Evolutionary conservation across 2,888 invertebrate genomes (phyloP).

Genomic region (Caenorhabditis imperialis): DNA sequence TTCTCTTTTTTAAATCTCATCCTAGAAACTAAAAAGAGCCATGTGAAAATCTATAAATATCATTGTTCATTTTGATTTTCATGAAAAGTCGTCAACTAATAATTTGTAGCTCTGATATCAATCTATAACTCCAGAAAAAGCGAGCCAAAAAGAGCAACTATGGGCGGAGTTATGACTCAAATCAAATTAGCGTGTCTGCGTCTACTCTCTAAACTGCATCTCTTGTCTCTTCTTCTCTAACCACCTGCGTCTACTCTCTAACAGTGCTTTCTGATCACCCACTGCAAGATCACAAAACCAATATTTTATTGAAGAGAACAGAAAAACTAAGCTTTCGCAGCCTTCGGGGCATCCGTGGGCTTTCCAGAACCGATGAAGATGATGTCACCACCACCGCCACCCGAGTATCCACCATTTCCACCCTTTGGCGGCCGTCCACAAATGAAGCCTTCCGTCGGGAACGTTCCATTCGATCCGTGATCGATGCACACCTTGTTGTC

Average conservation of each 20-base stretch:
- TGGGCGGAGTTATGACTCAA: too few relatives aligned
- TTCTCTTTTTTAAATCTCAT: too few relatives aligned
- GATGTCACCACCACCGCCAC: constrained; percentile 1
- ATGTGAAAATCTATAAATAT: neutral
- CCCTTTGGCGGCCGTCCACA: constrained; percentile 30
- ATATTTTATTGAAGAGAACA: too few relatives aligned
- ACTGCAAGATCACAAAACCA: constrained; percentile 14
- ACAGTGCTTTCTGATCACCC: constrained; percentile 3
- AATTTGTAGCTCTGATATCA: too few relatives aligned
- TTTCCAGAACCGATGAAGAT: too few relatives aligned
- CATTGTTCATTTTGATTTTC: too few relatives aligned
- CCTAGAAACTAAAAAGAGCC: neutral
- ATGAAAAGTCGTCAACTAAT: too few relatives aligned
- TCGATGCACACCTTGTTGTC: constrained; percentile 30
- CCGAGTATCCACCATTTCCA: neutral
- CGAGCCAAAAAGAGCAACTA: too few relatives aligned
- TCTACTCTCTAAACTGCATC: constrained; percentile 19
- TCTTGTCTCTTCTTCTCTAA: constrained; percentile 9
- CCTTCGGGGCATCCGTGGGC: too few relatives aligned
- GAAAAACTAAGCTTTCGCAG: constrained; percentile 7
- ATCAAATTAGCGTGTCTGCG: too few relatives aligned
- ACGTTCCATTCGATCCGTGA: neutral
- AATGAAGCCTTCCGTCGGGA: constrained; percentile 25
- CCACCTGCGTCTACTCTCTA: neutral
- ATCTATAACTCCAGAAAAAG: too few relatives aligned